phyloP scores from a whole-genome alignment of 2,888 invertebrate species.

The Dasypogon diadema region DNA sequence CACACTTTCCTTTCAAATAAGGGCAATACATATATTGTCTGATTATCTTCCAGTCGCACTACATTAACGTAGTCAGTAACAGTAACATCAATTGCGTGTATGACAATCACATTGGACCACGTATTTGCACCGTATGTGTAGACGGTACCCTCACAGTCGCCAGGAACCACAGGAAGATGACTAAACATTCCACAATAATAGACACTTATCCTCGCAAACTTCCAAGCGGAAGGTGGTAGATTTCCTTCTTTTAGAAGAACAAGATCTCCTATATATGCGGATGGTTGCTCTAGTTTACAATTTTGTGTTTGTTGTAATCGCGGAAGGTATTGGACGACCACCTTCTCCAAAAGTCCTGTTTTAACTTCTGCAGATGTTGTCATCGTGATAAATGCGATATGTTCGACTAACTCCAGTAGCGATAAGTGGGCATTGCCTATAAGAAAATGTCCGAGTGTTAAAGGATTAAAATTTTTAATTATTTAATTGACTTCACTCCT shows the following conservation, averaged over 20 bases:
- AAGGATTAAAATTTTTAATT: neutral
- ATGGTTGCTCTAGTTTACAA: neutral
- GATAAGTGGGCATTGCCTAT: neutral
- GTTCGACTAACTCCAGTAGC: neutral
- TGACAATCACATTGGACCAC: too few relatives aligned
- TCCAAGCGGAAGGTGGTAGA: neutral
- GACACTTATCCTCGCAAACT: neutral
- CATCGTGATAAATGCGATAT: neutral
- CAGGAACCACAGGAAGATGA: neutral
- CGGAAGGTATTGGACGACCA: neutral
- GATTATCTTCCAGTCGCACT: too few relatives aligned
- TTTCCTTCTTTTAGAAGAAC: conserved; percentile 1
- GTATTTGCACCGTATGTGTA: too few relatives aligned
- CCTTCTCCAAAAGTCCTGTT: conserved; percentile 3
- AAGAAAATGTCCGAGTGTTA: conserved; percentile 45
- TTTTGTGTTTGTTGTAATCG: neutral
- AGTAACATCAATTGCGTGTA: too few relatives aligned
- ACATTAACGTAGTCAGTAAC: too few relatives aligned
- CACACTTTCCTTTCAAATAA: too few relatives aligned
- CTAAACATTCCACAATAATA: conserved; percentile 1
- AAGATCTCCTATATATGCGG: neutral
- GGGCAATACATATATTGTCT: too few relatives aligned
- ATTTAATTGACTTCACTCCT: conserved; percentile 20
- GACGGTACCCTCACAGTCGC: neutral
- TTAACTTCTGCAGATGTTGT: neutral